phyloP scores from a whole-genome alignment of 1,140 invertebrate species.

The Hypothenemus hampei region DNA sequence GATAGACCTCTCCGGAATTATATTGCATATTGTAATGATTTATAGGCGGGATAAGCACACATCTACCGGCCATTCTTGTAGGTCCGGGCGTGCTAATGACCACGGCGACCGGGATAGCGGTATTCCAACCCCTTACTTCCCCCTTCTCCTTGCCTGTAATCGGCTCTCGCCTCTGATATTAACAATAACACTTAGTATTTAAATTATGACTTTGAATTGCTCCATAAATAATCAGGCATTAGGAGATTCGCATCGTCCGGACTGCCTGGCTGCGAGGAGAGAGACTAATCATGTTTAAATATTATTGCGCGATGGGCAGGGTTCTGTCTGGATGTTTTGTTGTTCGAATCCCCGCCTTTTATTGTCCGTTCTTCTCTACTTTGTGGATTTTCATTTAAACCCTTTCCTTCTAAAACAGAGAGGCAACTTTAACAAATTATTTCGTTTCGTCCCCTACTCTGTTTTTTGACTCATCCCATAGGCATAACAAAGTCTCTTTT shows the following conservation, averaged over 20 bases:
- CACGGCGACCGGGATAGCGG: constrained; percentile 45
- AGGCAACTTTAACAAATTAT: no score
- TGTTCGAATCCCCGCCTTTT: constrained; percentile 28
- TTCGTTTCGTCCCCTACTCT: no score
- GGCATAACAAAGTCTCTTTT: no score
- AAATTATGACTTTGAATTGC: constrained; percentile 48
- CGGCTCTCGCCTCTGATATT: constrained; percentile 45
- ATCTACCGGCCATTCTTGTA: constrained; percentile 47
- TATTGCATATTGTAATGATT: constrained; percentile 49
- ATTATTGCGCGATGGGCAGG: constrained; percentile 38
- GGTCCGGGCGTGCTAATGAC: constrained; percentile 47
- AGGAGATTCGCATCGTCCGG: constrained; percentile 44
- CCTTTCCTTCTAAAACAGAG: constrained; percentile 1
- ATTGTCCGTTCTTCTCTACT: constrained; percentile 26
- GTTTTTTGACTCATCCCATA: no score
- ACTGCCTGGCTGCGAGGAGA: constrained; percentile 19
- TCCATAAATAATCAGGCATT: constrained; percentile 46
- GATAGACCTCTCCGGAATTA: constrained; percentile 47
- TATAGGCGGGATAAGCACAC: constrained; percentile 46
- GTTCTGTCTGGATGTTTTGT: constrained; percentile 29
- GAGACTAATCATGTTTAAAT: constrained; percentile 45
- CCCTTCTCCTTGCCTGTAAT: constrained; percentile 31
- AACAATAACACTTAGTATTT: constrained; percentile 48
- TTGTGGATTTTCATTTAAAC: constrained; percentile 17
- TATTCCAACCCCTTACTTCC: constrained; percentile 33